These are phyloP conservation scores for Fopius arisanus DNA, from an alignment of 1,140 invertebrate genomes.

Conservation along the genomic window DNA sequence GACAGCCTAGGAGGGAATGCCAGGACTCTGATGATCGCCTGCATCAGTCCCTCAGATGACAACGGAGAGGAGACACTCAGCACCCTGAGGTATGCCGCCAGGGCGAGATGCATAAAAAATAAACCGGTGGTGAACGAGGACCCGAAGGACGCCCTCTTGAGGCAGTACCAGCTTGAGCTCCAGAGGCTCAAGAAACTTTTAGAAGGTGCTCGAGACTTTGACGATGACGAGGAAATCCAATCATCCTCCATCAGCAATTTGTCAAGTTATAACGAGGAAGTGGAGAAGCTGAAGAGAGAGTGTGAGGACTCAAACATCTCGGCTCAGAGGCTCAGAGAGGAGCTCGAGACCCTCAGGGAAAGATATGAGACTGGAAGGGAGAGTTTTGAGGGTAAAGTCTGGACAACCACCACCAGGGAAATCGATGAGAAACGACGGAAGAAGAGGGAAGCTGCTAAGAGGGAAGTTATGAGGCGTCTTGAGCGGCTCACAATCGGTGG, in stretches of 20 bases:
- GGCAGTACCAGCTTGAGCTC: slow-evolving; percentile 90
- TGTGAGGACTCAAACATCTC: slow-evolving; percentile 55
- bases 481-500: slow-evolving; percentile 61
- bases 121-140: slow-evolving; percentile 93
- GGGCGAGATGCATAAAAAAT: slow-evolving; percentile 94
- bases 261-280: slow-evolving; percentile 44
- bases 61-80: slow-evolving; percentile 93
- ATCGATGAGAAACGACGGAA: slow-evolving; percentile 46
- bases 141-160: slow-evolving; percentile 88
- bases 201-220: slow-evolving; percentile 46
- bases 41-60: slow-evolving; percentile 86
- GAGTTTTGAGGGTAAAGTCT: slow-evolving; percentile 23
- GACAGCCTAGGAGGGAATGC: slow-evolving; percentile 94
- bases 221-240: slow-evolving; percentile 26
- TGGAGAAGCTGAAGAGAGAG: slow-evolving; percentile 51
- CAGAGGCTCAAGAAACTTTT: slow-evolving; percentile 77
- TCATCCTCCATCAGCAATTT: too few species aligned
- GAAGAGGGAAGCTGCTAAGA: slow-evolving; percentile 56
- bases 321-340: slow-evolving; percentile 53
- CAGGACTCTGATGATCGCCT: slow-evolving; percentile 94
- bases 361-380: background rate
- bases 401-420: slow-evolving; percentile 42
- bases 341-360: slow-evolving; percentile 48
- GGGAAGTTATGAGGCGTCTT: slow-evolving; percentile 54
- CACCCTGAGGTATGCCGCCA: slow-evolving; percentile 84